Evolutionary conservation across 2,888 invertebrate species (phyloP), one percentile per base, ranked within the genome.

Genomic region (Campaea margaritaria): DNA sequence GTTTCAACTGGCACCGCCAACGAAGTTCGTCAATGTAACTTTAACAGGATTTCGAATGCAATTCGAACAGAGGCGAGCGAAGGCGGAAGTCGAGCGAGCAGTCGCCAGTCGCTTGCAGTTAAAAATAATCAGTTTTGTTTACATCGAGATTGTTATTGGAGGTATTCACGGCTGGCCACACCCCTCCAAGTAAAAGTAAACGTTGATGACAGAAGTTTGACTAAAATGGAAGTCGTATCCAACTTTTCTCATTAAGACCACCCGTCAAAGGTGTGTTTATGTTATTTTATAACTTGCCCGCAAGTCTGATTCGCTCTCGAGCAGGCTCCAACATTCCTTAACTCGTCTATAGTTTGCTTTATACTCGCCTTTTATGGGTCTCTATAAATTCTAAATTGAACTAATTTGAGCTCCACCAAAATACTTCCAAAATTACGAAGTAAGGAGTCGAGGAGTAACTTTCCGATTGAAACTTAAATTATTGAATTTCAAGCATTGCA

Each of bases 211-310:
- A 89, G 87, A 90, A 90, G 83, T 91, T 91, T 81, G 82, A 86
- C 84, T 89, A 85, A 87, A 89, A 89, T 87, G 86, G 84, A 86
- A 90, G 89, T 87, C 84, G 86, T 82, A 89, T 88, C 83, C 83
- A 92, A 91, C 86, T 92, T 92, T 91, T 91, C 90, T 91, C 91
- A 91, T 92, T 91, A 92, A 91, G 85, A 83, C 79, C 85, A 86
- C 81, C 84, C 86, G 83, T 89, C 87, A 89, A 89, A 90, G 89
- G 89, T 90, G 84, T 89, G 85, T 88, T 90, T 90, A 89, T 85
- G 82, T 88, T 89, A 89, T 90, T 90, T 90, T 86, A 86, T 87
- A 85, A 84, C 84, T 86, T 82, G 78, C 78, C 78, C 75, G 75
- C 78, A 85, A 86, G 85, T 82, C 81, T 79, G 79, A 83, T 82